Conservation (phyloP, 1,140 invertebrate species). For the Gyrodactylus bullatarudis region DNA sequence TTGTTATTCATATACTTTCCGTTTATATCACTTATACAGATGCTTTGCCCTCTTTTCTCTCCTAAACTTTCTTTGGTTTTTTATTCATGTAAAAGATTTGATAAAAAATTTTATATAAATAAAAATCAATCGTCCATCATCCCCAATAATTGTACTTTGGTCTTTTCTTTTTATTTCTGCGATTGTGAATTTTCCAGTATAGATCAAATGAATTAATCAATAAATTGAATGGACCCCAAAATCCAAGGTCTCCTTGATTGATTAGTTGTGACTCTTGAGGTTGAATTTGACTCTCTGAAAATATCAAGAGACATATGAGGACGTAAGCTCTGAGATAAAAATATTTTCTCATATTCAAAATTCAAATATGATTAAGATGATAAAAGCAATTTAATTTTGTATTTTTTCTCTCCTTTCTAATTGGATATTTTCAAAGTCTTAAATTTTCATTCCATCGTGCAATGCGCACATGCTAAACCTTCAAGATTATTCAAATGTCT, state of each 20-base stretch:
- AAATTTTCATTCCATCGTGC: not conserved
- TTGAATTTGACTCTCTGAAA: not conserved
- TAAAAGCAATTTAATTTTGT: not conserved
- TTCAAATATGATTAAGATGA: not conserved
- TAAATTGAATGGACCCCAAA: not conserved
- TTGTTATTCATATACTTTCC: too few relatives aligned
- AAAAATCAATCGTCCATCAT: not conserved
- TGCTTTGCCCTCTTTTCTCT: too few relatives aligned
- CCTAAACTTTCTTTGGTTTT: too few relatives aligned
- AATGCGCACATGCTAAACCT: not conserved
- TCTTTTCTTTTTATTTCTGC: not conserved
- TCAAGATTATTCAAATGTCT: too few relatives aligned
- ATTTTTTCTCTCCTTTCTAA: not conserved
- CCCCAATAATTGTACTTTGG: not conserved
- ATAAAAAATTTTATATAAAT: not conserved
- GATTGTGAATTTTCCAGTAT: not conserved
- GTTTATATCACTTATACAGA: too few relatives aligned
- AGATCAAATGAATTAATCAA: not conserved
- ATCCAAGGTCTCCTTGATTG: not conserved
- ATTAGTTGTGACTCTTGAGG: not conserved
- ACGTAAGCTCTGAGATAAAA: not conserved
- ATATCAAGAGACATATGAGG: not conserved
- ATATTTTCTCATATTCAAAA: not conserved
- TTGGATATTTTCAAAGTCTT: not conserved
- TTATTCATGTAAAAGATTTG: too few relatives aligned